Base-by-base conservation (phyloP, 2,888 invertebrate genomes). In the Machimus atricapillus region DNA sequence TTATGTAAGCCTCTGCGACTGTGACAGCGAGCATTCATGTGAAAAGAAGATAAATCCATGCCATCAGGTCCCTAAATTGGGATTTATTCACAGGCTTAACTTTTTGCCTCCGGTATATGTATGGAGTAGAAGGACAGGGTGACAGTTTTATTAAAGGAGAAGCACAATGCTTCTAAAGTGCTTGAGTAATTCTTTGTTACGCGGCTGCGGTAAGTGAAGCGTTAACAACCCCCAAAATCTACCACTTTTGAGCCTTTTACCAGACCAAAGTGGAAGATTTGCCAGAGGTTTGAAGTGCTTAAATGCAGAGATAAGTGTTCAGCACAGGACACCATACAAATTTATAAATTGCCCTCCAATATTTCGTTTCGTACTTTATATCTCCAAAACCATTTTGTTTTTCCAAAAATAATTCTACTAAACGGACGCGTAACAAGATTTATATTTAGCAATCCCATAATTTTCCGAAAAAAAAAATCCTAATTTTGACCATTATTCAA, bases 1-100 rank as follows among this genome's bases (percentile, higher is more conserved):
- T 66, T 66, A 66, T 66, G 66, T 66, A 66, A 66, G 66, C 66
- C 27, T 27, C 66, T 66, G 27, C 66, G 8, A 23, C 23, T 66
- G 85, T 85, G 43, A 40, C 23, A 85, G 43, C 27, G 46, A 74
- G 87, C 87, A 87, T 86, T 87, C 87, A 87, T 87, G 87, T 87
- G 87, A 87, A 85, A 86, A 76, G 83, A 82, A 87, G 87, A 87
- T 87, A 87, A 87, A 85, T 87, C 81, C 82, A 56, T 74, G 74
- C 74, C 85, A 74, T 40, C 52, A 85, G 34, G 52, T n/a, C 43
- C n/a, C 74, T 43, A 85, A 85, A 85, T 85, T 85, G 85, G 74
- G 74, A 85, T 85, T 85, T 85, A 74, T 74, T 85, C 74, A 74
- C 74, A 27, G 85, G 52, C 46, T 82, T 66, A 66, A 82, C 82